A percentile compares a stretch with the other conserved stretches of the same genome.
phyloP scores from a whole-genome alignment of 2,888 invertebrate genomes.

The Apamea monoglypha region DNA sequence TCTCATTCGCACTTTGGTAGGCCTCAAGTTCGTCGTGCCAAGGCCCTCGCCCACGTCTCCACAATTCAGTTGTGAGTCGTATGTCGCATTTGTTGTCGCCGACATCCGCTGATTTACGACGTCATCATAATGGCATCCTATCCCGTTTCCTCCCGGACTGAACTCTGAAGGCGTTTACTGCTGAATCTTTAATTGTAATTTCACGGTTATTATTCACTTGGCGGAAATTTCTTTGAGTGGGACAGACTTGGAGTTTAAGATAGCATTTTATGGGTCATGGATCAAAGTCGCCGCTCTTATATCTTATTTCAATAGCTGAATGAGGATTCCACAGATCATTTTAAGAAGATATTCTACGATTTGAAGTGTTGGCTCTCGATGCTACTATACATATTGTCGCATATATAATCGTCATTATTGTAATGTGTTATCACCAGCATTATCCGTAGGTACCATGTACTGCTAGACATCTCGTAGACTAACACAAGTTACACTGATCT shows the following conservation, averaged over 20 bases:
- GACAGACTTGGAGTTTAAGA: not conserved
- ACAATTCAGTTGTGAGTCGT: slow-evolving; percentile 69
- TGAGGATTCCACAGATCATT: not conserved
- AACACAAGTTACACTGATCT: not conserved
- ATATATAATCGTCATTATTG: not conserved
- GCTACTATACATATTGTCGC: not conserved
- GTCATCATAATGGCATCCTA: slow-evolving; percentile 74
- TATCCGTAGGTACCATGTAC: not conserved
- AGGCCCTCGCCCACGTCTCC: slow-evolving; percentile 74
- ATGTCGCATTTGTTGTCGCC: slow-evolving; percentile 84
- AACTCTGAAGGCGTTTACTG: slow-evolving; percentile 66
- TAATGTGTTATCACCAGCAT: not conserved
- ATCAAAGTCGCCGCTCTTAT: slow-evolving; percentile 4
- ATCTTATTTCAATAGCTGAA: not conserved
- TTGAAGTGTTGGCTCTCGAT: not conserved
- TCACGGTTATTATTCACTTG: slow-evolving; percentile 36
- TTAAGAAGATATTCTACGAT: not conserved
- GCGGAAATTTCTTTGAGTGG: slow-evolving; percentile 34
- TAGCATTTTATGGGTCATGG: slow-evolving; percentile 1
- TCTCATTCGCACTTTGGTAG: slow-evolving; percentile 49
- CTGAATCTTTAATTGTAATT: slow-evolving; percentile 75
- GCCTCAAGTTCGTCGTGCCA: slow-evolving; percentile 64
- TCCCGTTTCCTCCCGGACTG: slow-evolving; percentile 79
- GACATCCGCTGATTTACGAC: slow-evolving; percentile 87
- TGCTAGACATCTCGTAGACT: slow-evolving; percentile 4